phyloP scores from a whole-genome alignment of 2,797 vertebrate genomes.

The Gallinago nigripennis region DNA sequence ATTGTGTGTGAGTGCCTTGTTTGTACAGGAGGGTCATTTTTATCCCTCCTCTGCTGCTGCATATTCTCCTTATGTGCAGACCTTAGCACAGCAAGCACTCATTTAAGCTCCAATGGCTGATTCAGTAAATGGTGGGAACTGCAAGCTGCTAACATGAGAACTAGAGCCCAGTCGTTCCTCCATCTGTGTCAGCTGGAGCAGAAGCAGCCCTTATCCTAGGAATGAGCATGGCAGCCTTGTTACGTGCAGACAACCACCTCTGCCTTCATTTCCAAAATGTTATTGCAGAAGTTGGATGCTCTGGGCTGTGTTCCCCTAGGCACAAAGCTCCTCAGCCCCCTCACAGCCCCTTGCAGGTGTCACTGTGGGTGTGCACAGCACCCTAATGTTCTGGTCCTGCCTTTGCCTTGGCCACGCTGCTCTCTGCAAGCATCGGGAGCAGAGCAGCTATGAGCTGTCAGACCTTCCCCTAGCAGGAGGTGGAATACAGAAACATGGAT shows the following conservation, averaged over 20 bases:
- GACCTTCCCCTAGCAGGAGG: neutral
- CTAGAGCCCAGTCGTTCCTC: neutral
- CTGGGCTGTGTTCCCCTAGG: neutral
- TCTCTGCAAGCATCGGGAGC: neutral
- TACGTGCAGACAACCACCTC: neutral
- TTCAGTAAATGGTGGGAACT: neutral
- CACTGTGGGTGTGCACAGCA: accelerated
- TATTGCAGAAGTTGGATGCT: neutral
- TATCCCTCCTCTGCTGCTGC: neutral
- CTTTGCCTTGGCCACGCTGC: neutral
- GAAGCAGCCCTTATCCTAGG: neutral
- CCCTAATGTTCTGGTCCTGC: neutral
- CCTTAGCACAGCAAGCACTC: accelerated
- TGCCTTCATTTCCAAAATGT: neutral
- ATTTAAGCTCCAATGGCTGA: accelerated
- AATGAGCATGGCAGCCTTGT: accelerated
- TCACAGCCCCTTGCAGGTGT: neutral
- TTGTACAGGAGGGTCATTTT: neutral
- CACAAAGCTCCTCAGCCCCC: neutral
- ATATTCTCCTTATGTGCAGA: accelerated
- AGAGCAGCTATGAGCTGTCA: neutral
- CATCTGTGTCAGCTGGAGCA: accelerated
- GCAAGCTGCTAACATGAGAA: accelerated
- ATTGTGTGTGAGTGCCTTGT: accelerated
- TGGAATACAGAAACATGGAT: neutral